phyloP scores from a whole-genome alignment of 1,140 invertebrate species.

The Pogonomyrmex californicus region DNA sequence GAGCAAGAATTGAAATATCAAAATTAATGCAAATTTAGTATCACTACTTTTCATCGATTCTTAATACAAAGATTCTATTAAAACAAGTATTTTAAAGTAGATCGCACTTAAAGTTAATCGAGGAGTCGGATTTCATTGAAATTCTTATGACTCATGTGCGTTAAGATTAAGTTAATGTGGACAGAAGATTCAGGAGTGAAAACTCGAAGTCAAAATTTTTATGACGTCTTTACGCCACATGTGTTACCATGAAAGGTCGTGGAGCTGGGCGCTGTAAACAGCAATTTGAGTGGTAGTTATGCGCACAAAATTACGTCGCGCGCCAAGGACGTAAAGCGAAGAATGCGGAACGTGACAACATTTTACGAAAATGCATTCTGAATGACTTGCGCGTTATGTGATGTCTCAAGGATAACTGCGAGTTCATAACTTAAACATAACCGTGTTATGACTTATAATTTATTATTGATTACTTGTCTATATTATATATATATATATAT shows the following conservation, averaged over 20 bases:
- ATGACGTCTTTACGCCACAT: conserved; percentile 49
- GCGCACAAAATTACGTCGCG: conserved; percentile 71
- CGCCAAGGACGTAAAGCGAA: conserved; percentile 66
- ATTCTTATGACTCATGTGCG: background rate
- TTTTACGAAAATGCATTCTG: conserved; percentile 49
- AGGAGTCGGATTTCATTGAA: background rate
- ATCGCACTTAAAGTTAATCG: background rate
- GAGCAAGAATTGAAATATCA: no score
- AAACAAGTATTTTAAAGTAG: background rate
- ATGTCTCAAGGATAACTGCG: conserved; percentile 21
- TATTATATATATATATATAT: background rate
- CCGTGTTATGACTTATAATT: conserved; percentile 34
- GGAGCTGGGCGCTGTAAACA: conserved; percentile 63
- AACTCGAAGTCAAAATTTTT: conserved; percentile 40
- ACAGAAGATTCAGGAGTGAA: background rate
- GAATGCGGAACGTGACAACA: conserved; percentile 75
- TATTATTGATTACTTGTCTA: background rate
- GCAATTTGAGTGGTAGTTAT: conserved; percentile 72
- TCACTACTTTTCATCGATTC: no score
- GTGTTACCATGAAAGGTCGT: conserved; percentile 20
- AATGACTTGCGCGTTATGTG: conserved; percentile 32
- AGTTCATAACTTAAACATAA: background rate
- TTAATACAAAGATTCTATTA: background rate
- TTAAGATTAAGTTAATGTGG: background rate
- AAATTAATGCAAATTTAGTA: no score